A percentile compares a stretch with the other conserved stretches of the same genome.
These are phyloP conservation scores for Nematostella vectensis DNA, from an alignment of 92 coral and sea anemone genomes.

Conservation along the genomic window DNA sequence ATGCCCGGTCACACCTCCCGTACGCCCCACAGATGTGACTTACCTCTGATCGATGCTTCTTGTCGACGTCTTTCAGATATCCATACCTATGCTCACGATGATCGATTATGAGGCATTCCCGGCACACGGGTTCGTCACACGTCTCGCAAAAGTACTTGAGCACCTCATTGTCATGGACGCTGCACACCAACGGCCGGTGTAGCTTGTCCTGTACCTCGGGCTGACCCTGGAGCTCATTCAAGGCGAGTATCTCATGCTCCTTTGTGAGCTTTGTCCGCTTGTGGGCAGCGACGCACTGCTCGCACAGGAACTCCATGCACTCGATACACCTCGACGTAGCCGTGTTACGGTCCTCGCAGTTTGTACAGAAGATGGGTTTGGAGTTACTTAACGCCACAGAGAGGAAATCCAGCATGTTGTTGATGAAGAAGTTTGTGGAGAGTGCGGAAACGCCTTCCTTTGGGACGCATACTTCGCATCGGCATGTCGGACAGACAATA, in stretches of 20 bases:
- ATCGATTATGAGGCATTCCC: slow-evolving; percentile 91
- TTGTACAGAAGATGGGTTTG: slow-evolving; percentile 76
- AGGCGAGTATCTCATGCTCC: slow-evolving; percentile 85
- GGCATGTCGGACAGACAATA: slow-evolving; percentile 85
- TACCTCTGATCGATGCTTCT: slow-evolving; percentile 91
- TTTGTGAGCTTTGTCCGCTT: slow-evolving; percentile 82
- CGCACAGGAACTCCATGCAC: slow-evolving; percentile 92
- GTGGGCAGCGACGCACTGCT: slow-evolving; percentile 91
- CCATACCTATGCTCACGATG: slow-evolving; percentile 92
- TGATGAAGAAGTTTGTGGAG: slow-evolving; percentile 90
- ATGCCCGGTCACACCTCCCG: too few relatives aligned
- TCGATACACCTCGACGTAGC: slow-evolving; percentile 90
- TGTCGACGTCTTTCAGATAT: slow-evolving; percentile 91
- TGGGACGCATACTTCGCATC: slow-evolving; percentile 74
- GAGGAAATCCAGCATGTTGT: slow-evolving; percentile 92
- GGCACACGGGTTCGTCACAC: slow-evolving; percentile 90
- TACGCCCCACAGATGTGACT: too few relatives aligned
- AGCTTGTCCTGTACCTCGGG: slow-evolving; percentile 85
- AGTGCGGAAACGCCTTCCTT: slow-evolving; percentile 78
- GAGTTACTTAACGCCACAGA: slow-evolving; percentile 85
- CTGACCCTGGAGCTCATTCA: slow-evolving; percentile 79
- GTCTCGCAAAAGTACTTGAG: slow-evolving; percentile 93
- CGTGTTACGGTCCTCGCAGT: slow-evolving; percentile 72
- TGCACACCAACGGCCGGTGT: slow-evolving; percentile 78
- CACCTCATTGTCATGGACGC: slow-evolving; percentile 78